Evolutionary conservation across 1,140 invertebrate genomes (phyloP).

Genomic region (Caenorhabditis latens): DNA sequence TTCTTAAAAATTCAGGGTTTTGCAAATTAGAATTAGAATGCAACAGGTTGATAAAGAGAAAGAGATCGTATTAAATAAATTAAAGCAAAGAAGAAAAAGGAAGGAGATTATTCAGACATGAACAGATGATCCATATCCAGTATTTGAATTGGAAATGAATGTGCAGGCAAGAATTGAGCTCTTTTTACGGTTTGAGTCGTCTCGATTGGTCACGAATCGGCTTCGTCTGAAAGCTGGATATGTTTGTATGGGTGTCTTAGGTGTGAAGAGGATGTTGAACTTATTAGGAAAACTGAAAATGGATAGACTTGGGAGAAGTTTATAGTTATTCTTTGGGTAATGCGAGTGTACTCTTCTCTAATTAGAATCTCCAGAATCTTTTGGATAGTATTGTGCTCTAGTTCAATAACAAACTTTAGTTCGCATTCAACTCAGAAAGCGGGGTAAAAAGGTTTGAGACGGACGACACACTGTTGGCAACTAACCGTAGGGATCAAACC

Average conservation of each 20-base stretch:
- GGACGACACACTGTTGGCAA: neutral
- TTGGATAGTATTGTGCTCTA: too few relatives aligned
- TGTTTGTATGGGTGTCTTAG: neutral
- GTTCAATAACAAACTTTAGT: too few relatives aligned
- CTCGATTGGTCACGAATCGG: constrained; percentile 13
- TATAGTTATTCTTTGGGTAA: too few relatives aligned
- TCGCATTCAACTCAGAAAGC: neutral
- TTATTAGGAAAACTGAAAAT: neutral
- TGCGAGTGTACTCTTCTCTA: too few relatives aligned
- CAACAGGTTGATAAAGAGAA: neutral
- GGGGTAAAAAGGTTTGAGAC: neutral
- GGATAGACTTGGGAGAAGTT: neutral
- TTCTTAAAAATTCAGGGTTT: neutral
- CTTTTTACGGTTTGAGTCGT: constrained; percentile 35
- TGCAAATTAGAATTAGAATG: neutral
- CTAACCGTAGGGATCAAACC: neutral
- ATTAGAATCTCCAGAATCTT: too few relatives aligned
- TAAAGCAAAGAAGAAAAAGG: neutral
- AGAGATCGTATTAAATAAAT: neutral
- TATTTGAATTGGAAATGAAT: constrained; percentile 25
- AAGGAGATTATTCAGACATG: neutral
- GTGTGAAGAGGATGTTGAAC: neutral
- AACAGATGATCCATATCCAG: constrained; percentile 35
- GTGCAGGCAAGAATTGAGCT: constrained; percentile 45
- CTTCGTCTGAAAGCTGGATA: neutral